Evolutionary conservation across 2,888 invertebrate genomes (phyloP).

Genomic region (Phyllotreta striolata): DNA sequence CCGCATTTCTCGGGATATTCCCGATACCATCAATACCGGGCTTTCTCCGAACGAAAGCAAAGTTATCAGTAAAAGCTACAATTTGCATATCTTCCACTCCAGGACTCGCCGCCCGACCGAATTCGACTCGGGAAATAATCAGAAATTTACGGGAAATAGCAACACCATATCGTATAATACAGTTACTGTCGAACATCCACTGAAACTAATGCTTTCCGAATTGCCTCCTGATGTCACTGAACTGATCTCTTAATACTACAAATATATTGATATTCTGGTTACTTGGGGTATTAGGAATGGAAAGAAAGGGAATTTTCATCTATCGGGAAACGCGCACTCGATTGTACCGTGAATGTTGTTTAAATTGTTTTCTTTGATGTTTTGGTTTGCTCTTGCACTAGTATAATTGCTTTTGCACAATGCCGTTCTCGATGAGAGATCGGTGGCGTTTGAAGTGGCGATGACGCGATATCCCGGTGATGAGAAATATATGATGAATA

Average conservation of each 20-base stretch:
- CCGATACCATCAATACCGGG: conserved; percentile 28
- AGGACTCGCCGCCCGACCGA: conserved; percentile 21
- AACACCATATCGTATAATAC: conserved; percentile 38
- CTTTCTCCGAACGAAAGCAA: conserved; percentile 27
- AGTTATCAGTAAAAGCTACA: conserved; percentile 34
- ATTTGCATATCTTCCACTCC: conserved; percentile 39
- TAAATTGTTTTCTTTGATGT: conserved; percentile 23
- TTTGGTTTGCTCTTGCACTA: conserved; percentile 19
- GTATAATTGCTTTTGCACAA: conserved; percentile 26
- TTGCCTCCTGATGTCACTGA: conserved; percentile 38
- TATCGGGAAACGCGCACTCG: conserved; percentile 1
- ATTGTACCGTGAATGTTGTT: conserved; percentile 27
- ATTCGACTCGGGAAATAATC: conserved; percentile 35
- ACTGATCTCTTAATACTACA: too few relatives aligned
- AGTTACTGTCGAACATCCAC: conserved; percentile 38
- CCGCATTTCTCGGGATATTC: conserved; percentile 27
- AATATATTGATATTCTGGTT: conserved; percentile 2
- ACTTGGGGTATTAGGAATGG: too few relatives aligned
- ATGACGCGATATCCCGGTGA: conserved; percentile 22
- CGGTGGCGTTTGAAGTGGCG: conserved; percentile 19
- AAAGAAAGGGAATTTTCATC: conserved; percentile 9
- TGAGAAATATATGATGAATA: conserved; percentile 29
- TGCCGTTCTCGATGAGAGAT: conserved; percentile 23
- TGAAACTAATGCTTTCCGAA: conserved; percentile 39
- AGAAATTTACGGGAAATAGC: conserved; percentile 37